phyloP scores from a whole-genome alignment of 2,797 vertebrate species.

The Melopsittacus undulatus region DNA sequence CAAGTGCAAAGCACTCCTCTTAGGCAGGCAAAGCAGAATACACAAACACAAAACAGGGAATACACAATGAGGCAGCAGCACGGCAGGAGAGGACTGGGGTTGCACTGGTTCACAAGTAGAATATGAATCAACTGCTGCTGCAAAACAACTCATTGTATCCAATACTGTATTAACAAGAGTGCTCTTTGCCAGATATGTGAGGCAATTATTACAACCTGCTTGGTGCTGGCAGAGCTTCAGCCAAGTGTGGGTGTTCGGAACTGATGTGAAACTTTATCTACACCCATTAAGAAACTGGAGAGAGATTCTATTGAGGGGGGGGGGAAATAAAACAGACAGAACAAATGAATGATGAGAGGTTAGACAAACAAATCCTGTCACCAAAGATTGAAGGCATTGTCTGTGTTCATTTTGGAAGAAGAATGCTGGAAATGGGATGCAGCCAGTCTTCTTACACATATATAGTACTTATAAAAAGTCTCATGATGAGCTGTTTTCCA shows the following conservation, averaged over 20 bases:
- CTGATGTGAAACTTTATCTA: not conserved
- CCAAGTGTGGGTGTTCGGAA: not conserved
- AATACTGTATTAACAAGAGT: not conserved
- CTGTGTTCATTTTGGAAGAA: not conserved
- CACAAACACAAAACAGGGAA: constrained; percentile 23
- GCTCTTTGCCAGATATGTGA: not conserved
- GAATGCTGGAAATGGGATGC: not conserved
- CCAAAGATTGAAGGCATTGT: not conserved
- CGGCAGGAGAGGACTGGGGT: not conserved
- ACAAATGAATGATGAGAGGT: not conserved
- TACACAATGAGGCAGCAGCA: constrained; percentile 14
- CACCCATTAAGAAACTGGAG: not conserved
- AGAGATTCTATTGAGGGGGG: not conserved
- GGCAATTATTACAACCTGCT: constrained; percentile 16
- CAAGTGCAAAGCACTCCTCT: constrained; percentile 35
- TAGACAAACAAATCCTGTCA: not conserved
- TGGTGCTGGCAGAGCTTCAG: constrained; percentile 3
- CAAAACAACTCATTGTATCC: not conserved
- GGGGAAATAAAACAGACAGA: not conserved
- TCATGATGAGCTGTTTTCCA: not conserved
- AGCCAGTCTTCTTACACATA: not conserved
- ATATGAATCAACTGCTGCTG: constrained; percentile 46
- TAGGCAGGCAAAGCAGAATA: constrained; percentile 24
- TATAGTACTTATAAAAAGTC: not conserved
- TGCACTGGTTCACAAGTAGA: constrained; percentile 35